Evolutionary conservation across 1,140 invertebrate species (phyloP).

Genomic region (Ceratosolen solmsi): DNA sequence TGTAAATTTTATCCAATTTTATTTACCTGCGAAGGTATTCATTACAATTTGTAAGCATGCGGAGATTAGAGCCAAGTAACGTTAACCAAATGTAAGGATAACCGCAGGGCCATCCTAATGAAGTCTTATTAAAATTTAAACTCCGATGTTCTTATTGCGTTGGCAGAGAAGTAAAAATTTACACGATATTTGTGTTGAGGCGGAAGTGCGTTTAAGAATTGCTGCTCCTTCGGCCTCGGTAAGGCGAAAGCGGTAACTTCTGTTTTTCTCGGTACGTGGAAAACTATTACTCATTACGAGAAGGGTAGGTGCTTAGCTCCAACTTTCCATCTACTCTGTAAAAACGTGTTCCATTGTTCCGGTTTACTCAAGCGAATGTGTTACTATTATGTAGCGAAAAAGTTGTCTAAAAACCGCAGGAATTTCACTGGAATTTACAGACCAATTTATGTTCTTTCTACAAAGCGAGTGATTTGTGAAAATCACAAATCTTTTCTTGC

Average conservation of each 20-base stretch:
- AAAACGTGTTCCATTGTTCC: conserved; percentile 21
- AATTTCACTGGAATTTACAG: background rate
- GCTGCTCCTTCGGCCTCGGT: too few species aligned
- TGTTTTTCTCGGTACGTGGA: background rate
- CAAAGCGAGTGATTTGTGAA: conserved; percentile 17
- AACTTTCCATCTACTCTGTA: background rate
- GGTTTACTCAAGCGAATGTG: background rate
- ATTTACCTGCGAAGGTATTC: background rate
- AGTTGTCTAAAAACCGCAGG: conserved; percentile 1
- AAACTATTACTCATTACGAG: conserved; percentile 18
- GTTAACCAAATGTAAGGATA: background rate
- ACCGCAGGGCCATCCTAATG: background rate
- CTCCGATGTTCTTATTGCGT: background rate
- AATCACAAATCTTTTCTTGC: conserved; percentile 24
- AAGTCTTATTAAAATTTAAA: conserved; percentile 4
- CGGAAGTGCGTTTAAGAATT: background rate
- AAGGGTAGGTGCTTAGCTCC: background rate
- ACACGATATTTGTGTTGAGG: background rate
- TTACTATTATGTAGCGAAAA: background rate
- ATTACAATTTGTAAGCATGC: background rate
- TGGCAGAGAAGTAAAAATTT: background rate
- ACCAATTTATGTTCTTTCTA: conserved; percentile 12
- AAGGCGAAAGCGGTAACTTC: background rate
- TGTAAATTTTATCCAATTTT: background rate
- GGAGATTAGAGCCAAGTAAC: background rate